Evolutionary conservation across 1,140 invertebrate genomes (phyloP).

Genomic region (Conus betulinus): DNA sequence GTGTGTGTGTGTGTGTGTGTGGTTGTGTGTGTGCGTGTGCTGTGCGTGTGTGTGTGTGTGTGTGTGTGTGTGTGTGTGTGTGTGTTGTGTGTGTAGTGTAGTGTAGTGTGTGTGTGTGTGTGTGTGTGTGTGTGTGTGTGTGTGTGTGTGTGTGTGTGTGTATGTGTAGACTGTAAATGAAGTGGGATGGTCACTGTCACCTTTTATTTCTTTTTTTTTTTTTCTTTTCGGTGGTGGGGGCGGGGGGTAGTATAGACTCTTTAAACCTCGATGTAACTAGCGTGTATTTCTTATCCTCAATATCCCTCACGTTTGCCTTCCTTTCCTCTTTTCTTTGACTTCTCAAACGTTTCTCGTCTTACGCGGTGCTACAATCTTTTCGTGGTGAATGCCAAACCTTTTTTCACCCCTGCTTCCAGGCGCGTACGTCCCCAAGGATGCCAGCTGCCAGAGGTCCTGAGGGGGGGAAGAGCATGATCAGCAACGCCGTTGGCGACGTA

Average conservation of each 20-base stretch:
- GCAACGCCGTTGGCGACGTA: neutral
- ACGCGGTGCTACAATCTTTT: too few relatives aligned
- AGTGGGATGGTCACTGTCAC: neutral
- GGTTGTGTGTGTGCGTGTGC: neutral
- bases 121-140: neutral
- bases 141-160: neutral
- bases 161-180: neutral
- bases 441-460: neutral
- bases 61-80: neutral
- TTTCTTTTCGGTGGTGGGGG: too few relatives aligned
- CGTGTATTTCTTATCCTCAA: too few relatives aligned
- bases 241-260: too few relatives aligned
- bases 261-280: too few relatives aligned
- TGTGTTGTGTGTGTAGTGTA: neutral
- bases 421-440: neutral
- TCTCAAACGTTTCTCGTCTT: too few relatives aligned
- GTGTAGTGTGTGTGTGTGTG: neutral
- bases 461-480: neutral
- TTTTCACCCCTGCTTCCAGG: neutral
- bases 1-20: neutral
- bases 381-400: too few relatives aligned
- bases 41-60: neutral
- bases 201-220: neutral
- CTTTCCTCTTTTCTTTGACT: too few relatives aligned
- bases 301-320: too few relatives aligned